Conservation (phyloP, 2,797 vertebrate species). For the Lepus townsendii region DNA sequence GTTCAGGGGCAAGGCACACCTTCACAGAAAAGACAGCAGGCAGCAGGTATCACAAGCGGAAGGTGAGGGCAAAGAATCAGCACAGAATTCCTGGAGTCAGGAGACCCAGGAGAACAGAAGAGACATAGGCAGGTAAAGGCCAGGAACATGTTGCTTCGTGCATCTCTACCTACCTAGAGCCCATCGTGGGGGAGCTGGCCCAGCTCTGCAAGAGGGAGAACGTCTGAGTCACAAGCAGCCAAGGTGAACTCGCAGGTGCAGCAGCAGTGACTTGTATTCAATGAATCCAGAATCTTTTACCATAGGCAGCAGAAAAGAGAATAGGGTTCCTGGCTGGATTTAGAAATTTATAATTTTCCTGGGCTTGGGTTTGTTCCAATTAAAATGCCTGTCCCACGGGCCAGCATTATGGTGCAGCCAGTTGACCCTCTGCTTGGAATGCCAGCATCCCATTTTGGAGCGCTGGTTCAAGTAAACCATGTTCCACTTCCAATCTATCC, state of each 20-base stretch:
- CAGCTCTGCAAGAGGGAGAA: not conserved
- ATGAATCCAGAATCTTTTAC: not conserved
- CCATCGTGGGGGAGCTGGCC: not conserved
- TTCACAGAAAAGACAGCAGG: not conserved
- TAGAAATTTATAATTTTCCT: not conserved
- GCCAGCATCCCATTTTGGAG: too few relatives aligned
- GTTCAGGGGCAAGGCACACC: not conserved
- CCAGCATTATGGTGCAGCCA: too few relatives aligned
- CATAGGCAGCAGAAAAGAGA: not conserved
- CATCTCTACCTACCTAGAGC: not conserved
- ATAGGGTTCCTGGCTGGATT: not conserved
- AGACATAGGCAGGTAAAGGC: not conserved
- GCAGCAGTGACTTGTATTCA: not conserved
- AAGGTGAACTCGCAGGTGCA: not conserved
- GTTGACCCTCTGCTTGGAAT: too few relatives aligned
- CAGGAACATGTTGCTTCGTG: not conserved
- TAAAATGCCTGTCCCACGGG: not conserved
- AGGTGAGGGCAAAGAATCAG: not conserved
- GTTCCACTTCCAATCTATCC: too few relatives aligned
- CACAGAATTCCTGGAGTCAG: not conserved
- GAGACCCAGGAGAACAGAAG: not conserved
- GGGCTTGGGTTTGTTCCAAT: not conserved
- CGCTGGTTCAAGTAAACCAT: too few relatives aligned
- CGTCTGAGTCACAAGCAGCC: not conserved
- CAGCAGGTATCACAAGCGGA: not conserved